A percentile compares a stretch with the other conserved stretches of the same genome.
These are phyloP conservation scores for Apamea sordens DNA, from an alignment of 2,888 invertebrate genomes.

Conservation along the genomic window DNA sequence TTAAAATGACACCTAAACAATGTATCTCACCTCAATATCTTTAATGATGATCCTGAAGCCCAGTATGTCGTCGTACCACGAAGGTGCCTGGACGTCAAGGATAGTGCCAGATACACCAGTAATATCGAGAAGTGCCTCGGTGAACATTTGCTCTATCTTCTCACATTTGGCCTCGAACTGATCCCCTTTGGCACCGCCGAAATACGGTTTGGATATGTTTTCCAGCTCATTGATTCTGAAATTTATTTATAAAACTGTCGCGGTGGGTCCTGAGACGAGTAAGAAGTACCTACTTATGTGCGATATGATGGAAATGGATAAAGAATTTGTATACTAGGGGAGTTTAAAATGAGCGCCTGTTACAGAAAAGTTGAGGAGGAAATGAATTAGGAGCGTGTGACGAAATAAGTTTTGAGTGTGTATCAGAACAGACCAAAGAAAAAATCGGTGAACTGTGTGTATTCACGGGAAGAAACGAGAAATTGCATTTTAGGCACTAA, in stretches of 20 bases:
- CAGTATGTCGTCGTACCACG: slow-evolving; percentile 95
- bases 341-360: not conserved
- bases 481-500: not conserved
- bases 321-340: not conserved
- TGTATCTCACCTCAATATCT: slow-evolving; percentile 89
- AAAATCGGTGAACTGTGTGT: not conserved
- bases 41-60: slow-evolving; percentile 91
- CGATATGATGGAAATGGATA: slow-evolving; percentile 1
- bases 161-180: slow-evolving; percentile 92
- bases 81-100: slow-evolving; percentile 94
- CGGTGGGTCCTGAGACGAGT: not conserved
- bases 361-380: slow-evolving; percentile 2
- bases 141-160: slow-evolving; percentile 94
- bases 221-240: slow-evolving; percentile 93
- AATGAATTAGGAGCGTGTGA: not conserved
- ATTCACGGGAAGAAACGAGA: not conserved
- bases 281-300: not conserved
- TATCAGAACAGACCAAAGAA: not conserved
- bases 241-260: not conserved
- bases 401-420: not conserved
- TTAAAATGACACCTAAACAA: not conserved
- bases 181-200: slow-evolving; percentile 93
- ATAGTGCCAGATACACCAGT: slow-evolving; percentile 91
- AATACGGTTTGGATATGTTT: slow-evolving; percentile 92
- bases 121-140: slow-evolving; percentile 91